Percentiles rank a stretch among this genome's conserved stretches.
Evolutionary conservation across 2,888 invertebrate genomes (phyloP).

Genomic region (Carpatolechia fugitivella): DNA sequence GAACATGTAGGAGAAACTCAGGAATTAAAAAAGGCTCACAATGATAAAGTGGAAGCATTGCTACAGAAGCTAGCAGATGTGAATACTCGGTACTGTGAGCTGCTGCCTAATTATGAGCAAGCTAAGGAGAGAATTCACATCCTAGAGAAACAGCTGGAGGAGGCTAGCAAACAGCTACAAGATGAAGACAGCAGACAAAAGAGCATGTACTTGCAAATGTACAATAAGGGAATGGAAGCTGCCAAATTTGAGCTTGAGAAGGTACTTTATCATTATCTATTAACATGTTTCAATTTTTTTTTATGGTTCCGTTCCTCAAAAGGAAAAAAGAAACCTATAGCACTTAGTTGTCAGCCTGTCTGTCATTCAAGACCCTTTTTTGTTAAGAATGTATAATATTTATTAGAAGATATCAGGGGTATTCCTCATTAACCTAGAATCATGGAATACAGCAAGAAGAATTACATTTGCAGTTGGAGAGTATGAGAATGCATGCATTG

Average conservation of each 20-base stretch:
- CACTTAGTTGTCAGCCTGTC: too few relatives aligned
- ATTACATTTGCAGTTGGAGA: too few relatives aligned
- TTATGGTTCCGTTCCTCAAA: too few relatives aligned
- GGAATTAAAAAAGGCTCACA: constrained; percentile 87
- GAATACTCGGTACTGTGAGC: constrained; percentile 87
- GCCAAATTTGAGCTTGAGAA: constrained; percentile 85
- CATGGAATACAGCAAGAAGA: too few relatives aligned
- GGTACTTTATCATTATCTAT: constrained; percentile 56
- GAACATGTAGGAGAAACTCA: constrained; percentile 81
- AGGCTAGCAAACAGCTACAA: constrained; percentile 82
- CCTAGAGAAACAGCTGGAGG: constrained; percentile 85
- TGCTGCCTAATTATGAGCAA: constrained; percentile 85
- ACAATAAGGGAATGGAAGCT: constrained; percentile 89
- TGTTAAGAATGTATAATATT: too few relatives aligned
- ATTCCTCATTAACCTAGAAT: too few relatives aligned
- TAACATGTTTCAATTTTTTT: neutral
- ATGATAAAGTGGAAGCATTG: constrained; percentile 87
- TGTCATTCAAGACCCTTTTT: too few relatives aligned
- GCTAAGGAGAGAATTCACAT: constrained; percentile 85
- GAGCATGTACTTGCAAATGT: constrained; percentile 89
- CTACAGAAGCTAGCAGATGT: constrained; percentile 86
- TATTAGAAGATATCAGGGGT: too few relatives aligned
- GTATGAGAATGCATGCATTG: too few relatives aligned
- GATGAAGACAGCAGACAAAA: constrained; percentile 87
- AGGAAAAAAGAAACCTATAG: too few relatives aligned